Conservation (phyloP, 1,140 invertebrate genomes). For the Drosophila tsacasi region DNA sequence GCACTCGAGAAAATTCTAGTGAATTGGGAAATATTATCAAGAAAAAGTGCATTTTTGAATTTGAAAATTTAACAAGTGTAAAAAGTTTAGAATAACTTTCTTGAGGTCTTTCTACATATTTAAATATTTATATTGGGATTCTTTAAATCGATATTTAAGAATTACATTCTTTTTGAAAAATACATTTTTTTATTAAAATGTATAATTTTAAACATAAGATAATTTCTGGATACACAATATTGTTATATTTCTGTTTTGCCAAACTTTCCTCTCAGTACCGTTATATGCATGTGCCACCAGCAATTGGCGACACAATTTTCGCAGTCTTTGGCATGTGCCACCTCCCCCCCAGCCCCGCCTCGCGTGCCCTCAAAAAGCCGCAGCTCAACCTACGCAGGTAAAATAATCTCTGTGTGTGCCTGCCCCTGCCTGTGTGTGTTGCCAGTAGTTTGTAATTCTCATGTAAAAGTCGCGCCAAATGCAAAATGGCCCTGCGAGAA, state of each 20-base stretch:
- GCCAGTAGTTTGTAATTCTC: constrained; percentile 83
- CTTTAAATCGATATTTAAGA: too few relatives aligned
- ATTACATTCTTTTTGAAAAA: too few relatives aligned
- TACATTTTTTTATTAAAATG: neutral
- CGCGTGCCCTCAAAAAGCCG: constrained; percentile 5
- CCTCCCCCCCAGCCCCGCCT: neutral
- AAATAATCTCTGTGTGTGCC: constrained; percentile 29
- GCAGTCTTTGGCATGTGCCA: constrained; percentile 76
- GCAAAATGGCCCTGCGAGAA: constrained; percentile 77
- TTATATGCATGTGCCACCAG: constrained; percentile 16
- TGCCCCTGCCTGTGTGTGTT: constrained; percentile 27
- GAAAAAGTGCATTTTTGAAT: neutral
- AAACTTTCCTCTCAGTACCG: neutral
- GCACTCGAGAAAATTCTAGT: neutral
- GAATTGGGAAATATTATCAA: neutral
- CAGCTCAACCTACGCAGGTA: constrained; percentile 66
- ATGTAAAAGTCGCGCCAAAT: constrained; percentile 81
- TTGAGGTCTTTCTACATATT: neutral
- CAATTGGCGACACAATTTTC: constrained; percentile 79
- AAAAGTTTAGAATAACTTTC: neutral
- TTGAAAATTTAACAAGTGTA: neutral
- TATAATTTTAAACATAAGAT: neutral
- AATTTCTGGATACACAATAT: neutral
- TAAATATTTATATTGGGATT: neutral
- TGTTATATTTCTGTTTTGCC: accelerated